Evolutionary conservation across 2,888 invertebrate genomes (phyloP).

Genomic region (Schizaphis graminum): DNA sequence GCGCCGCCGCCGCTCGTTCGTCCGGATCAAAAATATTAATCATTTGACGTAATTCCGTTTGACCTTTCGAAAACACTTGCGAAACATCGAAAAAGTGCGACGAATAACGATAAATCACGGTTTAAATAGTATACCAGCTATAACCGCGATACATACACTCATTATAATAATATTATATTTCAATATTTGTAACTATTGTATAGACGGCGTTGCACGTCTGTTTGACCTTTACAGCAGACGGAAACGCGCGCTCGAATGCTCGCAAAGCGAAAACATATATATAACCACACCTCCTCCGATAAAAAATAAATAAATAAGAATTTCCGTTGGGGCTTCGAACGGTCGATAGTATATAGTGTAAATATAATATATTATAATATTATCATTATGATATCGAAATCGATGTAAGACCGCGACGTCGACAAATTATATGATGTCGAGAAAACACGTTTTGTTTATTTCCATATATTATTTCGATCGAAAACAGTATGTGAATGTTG

Average conservation of each 20-base stretch:
- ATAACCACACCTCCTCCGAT: not conserved
- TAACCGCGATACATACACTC: no score
- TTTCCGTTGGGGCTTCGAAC: not conserved
- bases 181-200: not conserved
- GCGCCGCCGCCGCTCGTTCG: not conserved
- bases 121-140: not conserved
- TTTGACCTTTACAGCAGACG: not conserved
- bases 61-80: constrained; percentile 27
- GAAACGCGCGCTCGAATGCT: not conserved
- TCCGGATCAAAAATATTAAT: not conserved
- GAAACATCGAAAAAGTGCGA: not conserved
- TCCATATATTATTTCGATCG: not conserved
- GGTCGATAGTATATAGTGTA: not conserved
- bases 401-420: not conserved
- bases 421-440: not conserved
- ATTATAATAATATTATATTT: not conserved
- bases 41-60: not conserved
- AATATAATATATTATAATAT: not conserved
- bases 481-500: not conserved
- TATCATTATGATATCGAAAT: not conserved
- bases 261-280: not conserved
- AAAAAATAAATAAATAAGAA: not conserved
- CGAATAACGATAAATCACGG: constrained; percentile 13
- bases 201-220: not conserved
- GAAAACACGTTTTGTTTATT: not conserved